A percentile compares a stretch with the other conserved stretches of the same genome.
Evolutionary conservation across 2,797 vertebrate genomes (phyloP).

Genomic region (Rhinophrynus dorsalis): DNA sequence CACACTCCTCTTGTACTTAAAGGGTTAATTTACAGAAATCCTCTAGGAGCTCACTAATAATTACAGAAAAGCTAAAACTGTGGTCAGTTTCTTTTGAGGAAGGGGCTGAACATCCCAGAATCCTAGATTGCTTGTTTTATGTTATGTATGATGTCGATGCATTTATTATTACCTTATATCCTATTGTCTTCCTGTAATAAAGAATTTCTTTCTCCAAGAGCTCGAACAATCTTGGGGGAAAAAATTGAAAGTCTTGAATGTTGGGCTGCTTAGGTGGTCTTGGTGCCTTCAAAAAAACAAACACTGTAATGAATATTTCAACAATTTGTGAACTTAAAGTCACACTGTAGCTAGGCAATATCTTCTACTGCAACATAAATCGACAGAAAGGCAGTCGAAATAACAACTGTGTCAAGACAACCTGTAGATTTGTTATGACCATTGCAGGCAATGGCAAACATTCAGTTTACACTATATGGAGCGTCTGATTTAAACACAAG

Average conservation of each 20-base stretch:
- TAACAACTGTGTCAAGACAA: too few relatives aligned
- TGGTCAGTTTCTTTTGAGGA: too few relatives aligned
- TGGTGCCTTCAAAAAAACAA: slow-evolving; percentile 68
- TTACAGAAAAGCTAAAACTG: too few relatives aligned
- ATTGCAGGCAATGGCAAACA: too few relatives aligned
- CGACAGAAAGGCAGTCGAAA: background rate
- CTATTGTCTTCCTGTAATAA: slow-evolving; percentile 84
- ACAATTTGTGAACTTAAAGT: background rate
- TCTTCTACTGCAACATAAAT: background rate
- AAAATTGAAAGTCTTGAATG: slow-evolving; percentile 88
- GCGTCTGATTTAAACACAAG: too few relatives aligned
- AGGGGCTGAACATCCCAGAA: too few relatives aligned
- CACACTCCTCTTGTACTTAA: too few relatives aligned
- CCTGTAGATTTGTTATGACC: background rate
- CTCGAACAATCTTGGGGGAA: slow-evolving; percentile 82
- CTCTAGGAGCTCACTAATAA: too few relatives aligned
- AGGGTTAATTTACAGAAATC: too few relatives aligned
- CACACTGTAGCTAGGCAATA: background rate
- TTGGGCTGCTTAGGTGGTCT: slow-evolving; percentile 84
- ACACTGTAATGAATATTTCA: background rate
- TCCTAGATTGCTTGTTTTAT: too few relatives aligned
- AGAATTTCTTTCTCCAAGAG: slow-evolving; percentile 86
- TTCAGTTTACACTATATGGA: too few relatives aligned
- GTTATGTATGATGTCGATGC: too few relatives aligned
- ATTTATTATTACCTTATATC: slow-evolving; percentile 75